A percentile compares a stretch with the other conserved stretches of the same genome.
Conservation (phyloP, 2,888 invertebrate genomes). For the Cephus spinipes region DNA sequence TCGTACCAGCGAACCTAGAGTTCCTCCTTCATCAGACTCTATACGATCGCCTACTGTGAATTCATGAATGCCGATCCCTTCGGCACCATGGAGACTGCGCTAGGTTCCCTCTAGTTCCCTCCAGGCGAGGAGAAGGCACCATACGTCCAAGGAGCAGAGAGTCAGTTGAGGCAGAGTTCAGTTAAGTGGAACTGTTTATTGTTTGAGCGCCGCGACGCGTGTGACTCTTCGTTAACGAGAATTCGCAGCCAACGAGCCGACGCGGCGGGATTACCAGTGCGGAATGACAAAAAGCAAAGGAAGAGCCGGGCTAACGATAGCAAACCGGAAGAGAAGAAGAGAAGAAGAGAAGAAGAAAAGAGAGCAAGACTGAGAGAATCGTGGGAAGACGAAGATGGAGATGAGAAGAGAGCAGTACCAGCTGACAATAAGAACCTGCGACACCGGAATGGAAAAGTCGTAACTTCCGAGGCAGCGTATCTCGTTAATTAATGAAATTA, state of each 20-base stretch:
- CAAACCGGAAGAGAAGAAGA: conserved; percentile 19
- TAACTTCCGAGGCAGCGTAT: conserved; percentile 23
- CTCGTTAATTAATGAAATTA: conserved; percentile 52
- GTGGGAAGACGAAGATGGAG: conserved; percentile 14
- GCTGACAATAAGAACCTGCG: neutral
- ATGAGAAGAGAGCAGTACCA: conserved; percentile 1
- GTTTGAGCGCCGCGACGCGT: conserved; percentile 37
- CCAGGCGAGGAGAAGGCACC: too few species aligned
- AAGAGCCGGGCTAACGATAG: conserved; percentile 6
- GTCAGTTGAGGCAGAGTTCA: conserved; percentile 16
- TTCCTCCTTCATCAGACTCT: too few species aligned
- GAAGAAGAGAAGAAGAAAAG: conserved; percentile 19
- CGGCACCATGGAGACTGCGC: too few species aligned
- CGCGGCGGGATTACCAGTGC: neutral
- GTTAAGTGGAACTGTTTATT: conserved; percentile 45
- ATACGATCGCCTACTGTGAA: too few species aligned
- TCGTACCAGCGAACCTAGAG: too few species aligned
- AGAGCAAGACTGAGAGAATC: conserved; percentile 14
- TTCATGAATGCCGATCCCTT: too few species aligned
- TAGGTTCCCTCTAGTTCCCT: too few species aligned
- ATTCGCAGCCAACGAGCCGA: conserved; percentile 27
- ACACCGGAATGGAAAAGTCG: conserved; percentile 5
- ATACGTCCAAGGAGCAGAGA: too few species aligned
- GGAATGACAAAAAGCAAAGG: neutral
- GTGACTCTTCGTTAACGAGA: conserved; percentile 45